Evolutionary conservation across 2,888 invertebrate genomes (phyloP), one percentile per base, ranked within the genome.

Genomic region (Himalopsyche kuldschensis): DNA sequence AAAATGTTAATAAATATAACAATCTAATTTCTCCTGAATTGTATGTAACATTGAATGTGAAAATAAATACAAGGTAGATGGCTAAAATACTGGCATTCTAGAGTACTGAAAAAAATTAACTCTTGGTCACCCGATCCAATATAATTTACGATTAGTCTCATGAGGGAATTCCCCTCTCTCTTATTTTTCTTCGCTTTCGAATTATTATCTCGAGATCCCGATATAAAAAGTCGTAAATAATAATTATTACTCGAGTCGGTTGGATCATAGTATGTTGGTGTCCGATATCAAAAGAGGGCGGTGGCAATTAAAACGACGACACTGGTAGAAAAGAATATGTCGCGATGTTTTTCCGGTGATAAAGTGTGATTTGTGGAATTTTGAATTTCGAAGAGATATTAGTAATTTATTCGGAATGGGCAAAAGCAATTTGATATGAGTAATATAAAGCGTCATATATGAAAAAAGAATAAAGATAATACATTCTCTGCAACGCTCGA

Each of bases 251-350:
- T 78, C 77, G 78, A 55, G 77, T 63, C 35, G 35, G 77, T 79
- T 69, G 30, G 48, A 55, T 55, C 55, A 55, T 10, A 55, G 20
- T 55, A 75, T 47, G 27, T 24, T 48, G 84, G 85, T 85, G 84
- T 85, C 85, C 79, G 79, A 81, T 85, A 81, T 84, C 85, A 85
- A 82, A 83, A 81, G 75, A 41, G 75, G 78, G 76, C 41, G 78
- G 20, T 48, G 78, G 85, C 83, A 83, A 83, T 85, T 83, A 85
- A 82, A 82, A 69, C 78, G 47, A 32, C 75, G 75, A 75, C 31
- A 63, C 55, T 63, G 41, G 63, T 17, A 63, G 75, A 63, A 78
- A 46, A 41, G 30, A 31, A 46, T 30, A 80, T 75, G 75, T 32
- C 31, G 31, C 27, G 55, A 55, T 20, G 76, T 79, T 75, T 75